Evolutionary conservation across 2,113 vertebrate species (phyloP).

Genomic region (Cyrtonyx montezumae): DNA sequence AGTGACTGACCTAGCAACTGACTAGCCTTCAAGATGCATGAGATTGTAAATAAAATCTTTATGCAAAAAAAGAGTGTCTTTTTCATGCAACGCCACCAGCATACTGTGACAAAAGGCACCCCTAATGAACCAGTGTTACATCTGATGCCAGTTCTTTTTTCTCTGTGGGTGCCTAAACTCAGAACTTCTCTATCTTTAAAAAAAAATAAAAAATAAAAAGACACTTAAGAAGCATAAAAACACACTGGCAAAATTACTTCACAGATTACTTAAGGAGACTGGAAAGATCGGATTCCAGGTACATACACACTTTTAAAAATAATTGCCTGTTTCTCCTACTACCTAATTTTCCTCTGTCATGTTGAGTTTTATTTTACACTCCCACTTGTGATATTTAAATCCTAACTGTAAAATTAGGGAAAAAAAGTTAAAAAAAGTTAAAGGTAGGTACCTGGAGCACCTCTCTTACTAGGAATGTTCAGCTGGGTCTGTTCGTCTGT

Average conservation of each 20-base stretch:
- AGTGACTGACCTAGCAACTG: constrained; percentile 3
- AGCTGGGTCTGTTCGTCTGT: too few relatives aligned
- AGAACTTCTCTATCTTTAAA: neutral
- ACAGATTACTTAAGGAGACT: neutral
- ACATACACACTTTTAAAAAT: neutral
- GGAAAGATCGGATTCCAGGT: neutral
- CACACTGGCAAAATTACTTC: too few relatives aligned
- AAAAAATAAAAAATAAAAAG: too few relatives aligned
- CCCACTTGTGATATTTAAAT: neutral
- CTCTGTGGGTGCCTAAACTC: neutral
- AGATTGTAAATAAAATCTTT: neutral
- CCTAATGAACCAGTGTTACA: neutral
- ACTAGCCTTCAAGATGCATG: constrained; percentile 6
- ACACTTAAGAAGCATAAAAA: neutral
- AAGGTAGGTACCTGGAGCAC: too few relatives aligned
- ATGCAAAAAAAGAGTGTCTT: neutral
- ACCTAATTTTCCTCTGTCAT: neutral
- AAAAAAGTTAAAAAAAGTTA: neutral
- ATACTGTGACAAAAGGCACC: neutral
- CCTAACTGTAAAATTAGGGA: neutral
- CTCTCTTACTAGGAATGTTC: too few relatives aligned
- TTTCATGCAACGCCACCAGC: neutral
- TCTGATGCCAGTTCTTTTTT: neutral
- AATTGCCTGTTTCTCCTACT: neutral
- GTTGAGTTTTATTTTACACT: neutral